Conservation (phyloP, 2,113 vertebrate species). For the Alligator sinensis region DNA sequence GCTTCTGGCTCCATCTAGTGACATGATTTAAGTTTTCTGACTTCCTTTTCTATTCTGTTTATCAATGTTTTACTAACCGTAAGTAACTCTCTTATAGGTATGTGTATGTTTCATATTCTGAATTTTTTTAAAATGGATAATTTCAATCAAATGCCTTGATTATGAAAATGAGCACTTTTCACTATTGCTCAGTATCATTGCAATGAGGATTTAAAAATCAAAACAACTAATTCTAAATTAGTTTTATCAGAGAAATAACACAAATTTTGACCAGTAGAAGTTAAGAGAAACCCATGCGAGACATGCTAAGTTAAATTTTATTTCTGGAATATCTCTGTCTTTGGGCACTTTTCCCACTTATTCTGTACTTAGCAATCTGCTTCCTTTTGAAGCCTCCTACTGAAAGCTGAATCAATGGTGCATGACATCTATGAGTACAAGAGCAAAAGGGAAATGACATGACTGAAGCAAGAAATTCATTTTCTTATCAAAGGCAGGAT, state of each 20-base stretch:
- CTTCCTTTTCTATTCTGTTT: not conserved
- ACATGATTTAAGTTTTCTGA: not conserved
- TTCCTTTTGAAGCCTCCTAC: not conserved
- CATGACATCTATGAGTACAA: not conserved
- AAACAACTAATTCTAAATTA: not conserved
- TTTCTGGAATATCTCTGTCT: not conserved
- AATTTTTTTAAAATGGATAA: not conserved
- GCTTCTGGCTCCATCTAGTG: constrained; percentile 58
- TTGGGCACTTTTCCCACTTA: not conserved
- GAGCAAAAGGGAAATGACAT: not conserved
- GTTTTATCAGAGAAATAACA: not conserved
- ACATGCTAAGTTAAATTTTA: constrained; percentile 6
- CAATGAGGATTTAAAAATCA: not conserved
- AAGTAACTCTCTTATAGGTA: not conserved
- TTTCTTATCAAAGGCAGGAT: not conserved
- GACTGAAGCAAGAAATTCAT: not conserved
- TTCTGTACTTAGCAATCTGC: not conserved
- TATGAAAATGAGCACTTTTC: not conserved
- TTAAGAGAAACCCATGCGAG: not conserved
- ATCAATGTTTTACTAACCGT: not conserved
- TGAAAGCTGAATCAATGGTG: not conserved
- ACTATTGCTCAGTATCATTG: not conserved
- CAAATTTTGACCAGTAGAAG: not conserved
- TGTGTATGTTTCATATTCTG: not conserved
- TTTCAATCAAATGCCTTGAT: not conserved